These are phyloP conservation scores for Chiloscyllium punctatum DNA, from an alignment of 2,797 vertebrate species.

Conservation along the genomic window DNA sequence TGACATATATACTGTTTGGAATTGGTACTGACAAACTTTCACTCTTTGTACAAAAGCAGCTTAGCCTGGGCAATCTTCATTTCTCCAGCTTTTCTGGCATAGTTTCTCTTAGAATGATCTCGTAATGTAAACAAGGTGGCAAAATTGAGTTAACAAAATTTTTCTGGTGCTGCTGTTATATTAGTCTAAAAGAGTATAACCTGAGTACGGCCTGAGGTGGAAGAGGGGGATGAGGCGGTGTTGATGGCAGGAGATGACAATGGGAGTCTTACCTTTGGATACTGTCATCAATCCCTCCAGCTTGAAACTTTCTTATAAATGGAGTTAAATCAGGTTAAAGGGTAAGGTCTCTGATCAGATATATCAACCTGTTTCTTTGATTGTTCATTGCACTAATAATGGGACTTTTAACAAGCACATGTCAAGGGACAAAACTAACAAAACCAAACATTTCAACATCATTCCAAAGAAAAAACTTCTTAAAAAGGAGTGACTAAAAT, in stretches of 20 bases:
- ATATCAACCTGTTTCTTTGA: not conserved
- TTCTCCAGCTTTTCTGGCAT: not conserved
- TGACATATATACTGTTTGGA: not conserved
- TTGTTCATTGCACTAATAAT: not conserved
- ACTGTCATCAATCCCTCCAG: not conserved
- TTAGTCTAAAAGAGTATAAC: not conserved
- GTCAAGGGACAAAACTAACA: not conserved
- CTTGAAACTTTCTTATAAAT: not conserved
- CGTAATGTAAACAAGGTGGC: conserved; percentile 23
- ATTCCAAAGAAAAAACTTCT: not conserved
- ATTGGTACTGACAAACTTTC: not conserved
- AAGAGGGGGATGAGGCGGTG: not conserved
- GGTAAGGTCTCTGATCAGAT: not conserved
- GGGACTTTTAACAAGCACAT: not conserved
- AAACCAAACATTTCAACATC: not conserved
- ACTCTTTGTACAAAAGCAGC: not conserved
- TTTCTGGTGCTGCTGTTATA: not conserved
- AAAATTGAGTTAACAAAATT: not conserved
- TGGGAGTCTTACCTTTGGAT: not conserved
- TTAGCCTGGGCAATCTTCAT: conserved; percentile 6
- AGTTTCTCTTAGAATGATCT: not conserved
- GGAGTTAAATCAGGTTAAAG: not conserved
- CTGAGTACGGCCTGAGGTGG: not conserved
- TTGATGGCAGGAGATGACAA: not conserved
- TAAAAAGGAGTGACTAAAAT: not conserved